phyloP scores from a whole-genome alignment of 2,113 vertebrate genomes.

The Bubo blakistoni region DNA sequence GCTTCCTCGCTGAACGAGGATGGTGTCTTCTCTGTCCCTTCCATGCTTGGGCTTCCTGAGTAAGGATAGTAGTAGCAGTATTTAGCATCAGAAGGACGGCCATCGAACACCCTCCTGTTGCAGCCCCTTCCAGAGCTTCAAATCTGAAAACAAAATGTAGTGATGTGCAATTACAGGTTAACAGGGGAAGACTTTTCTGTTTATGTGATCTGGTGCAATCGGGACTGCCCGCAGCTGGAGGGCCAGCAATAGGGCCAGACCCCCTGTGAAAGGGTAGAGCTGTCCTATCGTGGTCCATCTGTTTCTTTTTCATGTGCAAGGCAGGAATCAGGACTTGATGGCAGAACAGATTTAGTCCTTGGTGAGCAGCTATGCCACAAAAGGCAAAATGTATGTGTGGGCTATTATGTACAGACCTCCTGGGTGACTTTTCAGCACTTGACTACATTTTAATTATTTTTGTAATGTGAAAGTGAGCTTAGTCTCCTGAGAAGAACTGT shows the following conservation, averaged over 20 bases:
- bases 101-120: not conserved
- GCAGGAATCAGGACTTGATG: fast-evolving
- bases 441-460: constrained; percentile 56
- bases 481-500: constrained; percentile 2
- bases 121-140: not conserved
- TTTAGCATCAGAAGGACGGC: not conserved
- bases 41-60: not conserved
- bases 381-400: not conserved
- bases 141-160: not conserved
- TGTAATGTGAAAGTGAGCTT: not conserved
- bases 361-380: not conserved
- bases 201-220: fast-evolving
- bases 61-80: not conserved
- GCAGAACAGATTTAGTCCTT: not conserved
- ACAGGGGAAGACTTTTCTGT: not conserved
- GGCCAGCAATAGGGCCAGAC: not conserved
- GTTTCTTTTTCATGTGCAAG: not conserved
- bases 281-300: fast-evolving
- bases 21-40: not conserved
- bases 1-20: fast-evolving
- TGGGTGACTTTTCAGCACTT: constrained; percentile 27
- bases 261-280: fast-evolving
- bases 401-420: not conserved
- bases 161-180: not conserved
- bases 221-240: not conserved